phyloP scores from a whole-genome alignment of 2,888 invertebrate species.

The Cyclophora punctaria region DNA sequence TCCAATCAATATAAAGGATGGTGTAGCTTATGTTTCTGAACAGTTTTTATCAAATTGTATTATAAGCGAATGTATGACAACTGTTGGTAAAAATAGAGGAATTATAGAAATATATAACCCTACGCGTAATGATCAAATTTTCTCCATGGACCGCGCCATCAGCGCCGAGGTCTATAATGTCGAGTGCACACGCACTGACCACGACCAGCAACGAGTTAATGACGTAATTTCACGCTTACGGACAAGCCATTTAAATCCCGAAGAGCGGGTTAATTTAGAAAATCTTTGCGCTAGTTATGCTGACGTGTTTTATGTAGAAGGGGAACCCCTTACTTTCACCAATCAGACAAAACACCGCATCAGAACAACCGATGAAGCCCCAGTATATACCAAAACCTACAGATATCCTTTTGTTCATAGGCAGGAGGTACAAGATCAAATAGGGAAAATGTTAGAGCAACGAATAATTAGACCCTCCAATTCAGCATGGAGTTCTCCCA shows the following conservation, averaged over 20 bases:
- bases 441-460: too few species aligned
- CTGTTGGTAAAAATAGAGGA: slow-evolving; percentile 16
- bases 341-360: slow-evolving; percentile 4
- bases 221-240: slow-evolving; percentile 21
- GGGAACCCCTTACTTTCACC: slow-evolving; percentile 3
- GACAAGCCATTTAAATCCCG: slow-evolving; percentile 24
- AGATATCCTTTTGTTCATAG: slow-evolving; percentile 4
- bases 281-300: slow-evolving; percentile 13
- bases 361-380: slow-evolving; percentile 5
- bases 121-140: slow-evolving; percentile 15
- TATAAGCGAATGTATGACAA: slow-evolving; percentile 20
- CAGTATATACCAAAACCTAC: slow-evolving; percentile 9
- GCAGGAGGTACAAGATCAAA: too few species aligned
- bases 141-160: slow-evolving; percentile 17
- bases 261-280: slow-evolving; percentile 22
- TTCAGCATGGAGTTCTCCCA: slow-evolving; percentile 4
- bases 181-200: slow-evolving; percentile 13
- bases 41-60: slow-evolving; percentile 20
- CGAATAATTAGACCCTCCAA: neutral
- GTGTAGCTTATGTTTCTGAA: slow-evolving; percentile 14
- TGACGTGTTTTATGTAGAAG: slow-evolving; percentile 14
- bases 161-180: slow-evolving; percentile 16
- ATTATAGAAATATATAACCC: slow-evolving; percentile 19
- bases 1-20: slow-evolving; percentile 14
- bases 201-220: slow-evolving; percentile 3